phyloP scores from a whole-genome alignment of 2,797 vertebrate genomes.

The Eleutherodactylus coqui region DNA sequence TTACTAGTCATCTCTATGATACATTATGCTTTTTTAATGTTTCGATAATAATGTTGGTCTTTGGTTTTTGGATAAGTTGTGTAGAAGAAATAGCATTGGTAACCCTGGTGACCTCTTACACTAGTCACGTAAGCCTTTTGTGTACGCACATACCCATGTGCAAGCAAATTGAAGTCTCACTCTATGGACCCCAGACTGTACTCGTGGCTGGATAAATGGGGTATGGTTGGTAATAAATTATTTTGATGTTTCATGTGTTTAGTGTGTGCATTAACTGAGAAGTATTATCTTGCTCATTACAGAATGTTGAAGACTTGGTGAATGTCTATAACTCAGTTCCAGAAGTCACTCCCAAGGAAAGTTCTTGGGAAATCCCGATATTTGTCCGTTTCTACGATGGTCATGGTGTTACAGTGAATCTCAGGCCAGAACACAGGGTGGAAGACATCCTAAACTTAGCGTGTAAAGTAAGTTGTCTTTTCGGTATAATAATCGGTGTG shows the following conservation, averaged over 20 bases:
- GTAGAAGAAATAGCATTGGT: too few species aligned
- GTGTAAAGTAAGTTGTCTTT: constrained; percentile 83
- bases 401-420: constrained; percentile 78
- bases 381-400: constrained; percentile 82
- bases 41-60: too few species aligned
- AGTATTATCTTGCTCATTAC: constrained; percentile 51
- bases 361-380: constrained; percentile 72
- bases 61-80: too few species aligned
- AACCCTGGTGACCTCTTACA: too few species aligned
- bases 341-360: constrained; percentile 79
- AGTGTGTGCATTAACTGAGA: neutral
- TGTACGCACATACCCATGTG: too few species aligned
- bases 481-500: neutral
- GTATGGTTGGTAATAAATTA: too few species aligned
- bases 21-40: too few species aligned
- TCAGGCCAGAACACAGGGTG: constrained; percentile 83
- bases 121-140: too few species aligned
- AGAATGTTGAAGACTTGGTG: constrained; percentile 81
- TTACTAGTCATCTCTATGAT: too few species aligned
- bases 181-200: too few species aligned
- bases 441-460: constrained; percentile 83
- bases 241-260: neutral
- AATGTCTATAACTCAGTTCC: constrained; percentile 80
- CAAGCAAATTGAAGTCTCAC: too few species aligned
- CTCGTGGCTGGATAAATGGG: too few species aligned